Evolutionary conservation across 2,113 vertebrate species (phyloP).

Genomic region (Smithornis capensis): DNA sequence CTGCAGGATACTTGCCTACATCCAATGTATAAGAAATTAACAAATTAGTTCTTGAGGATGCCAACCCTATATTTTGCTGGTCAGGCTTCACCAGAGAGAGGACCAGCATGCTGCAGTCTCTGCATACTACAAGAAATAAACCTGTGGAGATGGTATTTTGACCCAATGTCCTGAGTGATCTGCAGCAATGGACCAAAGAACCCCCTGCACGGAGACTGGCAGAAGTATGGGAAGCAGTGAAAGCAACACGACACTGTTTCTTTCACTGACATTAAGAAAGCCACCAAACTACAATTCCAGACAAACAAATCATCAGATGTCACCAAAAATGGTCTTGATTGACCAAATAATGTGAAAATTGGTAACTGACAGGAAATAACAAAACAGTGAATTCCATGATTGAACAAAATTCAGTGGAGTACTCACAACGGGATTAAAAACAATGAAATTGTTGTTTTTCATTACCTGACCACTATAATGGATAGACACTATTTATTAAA

Average conservation of each 20-base stretch:
- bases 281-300: not conserved
- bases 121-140: not conserved
- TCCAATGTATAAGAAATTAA: not conserved
- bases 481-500: not conserved
- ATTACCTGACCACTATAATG: not conserved
- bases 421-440: not conserved
- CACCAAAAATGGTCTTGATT: not conserved
- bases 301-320: not conserved
- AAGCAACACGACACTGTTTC: not conserved
- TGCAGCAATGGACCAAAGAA: not conserved
- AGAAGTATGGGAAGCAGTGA: not conserved
- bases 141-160: not conserved
- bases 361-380: not conserved
- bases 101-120: not conserved
- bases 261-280: not conserved
- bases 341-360: not conserved
- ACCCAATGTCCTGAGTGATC: not conserved
- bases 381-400: not conserved
- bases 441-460: not conserved
- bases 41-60: not conserved
- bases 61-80: no score
- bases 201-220: not conserved
- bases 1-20: not conserved
- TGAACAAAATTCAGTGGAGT: not conserved
- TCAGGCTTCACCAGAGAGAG: no score